Conservation (phyloP, 2,888 invertebrate genomes). For the Mimachlamys varia region DNA sequence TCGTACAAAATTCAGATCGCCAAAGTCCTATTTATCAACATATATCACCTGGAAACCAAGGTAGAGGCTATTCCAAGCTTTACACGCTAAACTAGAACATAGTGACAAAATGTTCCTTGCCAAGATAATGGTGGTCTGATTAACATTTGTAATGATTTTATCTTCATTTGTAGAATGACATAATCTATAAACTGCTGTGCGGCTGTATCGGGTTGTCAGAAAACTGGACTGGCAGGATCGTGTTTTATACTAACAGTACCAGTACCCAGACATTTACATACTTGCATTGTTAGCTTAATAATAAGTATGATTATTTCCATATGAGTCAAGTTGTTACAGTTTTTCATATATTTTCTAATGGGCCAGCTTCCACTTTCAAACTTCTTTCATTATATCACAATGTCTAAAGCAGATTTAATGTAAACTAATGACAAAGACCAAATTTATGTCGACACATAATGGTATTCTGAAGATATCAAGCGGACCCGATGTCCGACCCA, state of each 20-base stretch:
- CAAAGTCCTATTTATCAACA: neutral
- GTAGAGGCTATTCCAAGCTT: neutral
- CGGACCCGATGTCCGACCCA: neutral
- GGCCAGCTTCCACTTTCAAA: no score
- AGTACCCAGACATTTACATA: neutral
- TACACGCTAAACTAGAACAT: neutral
- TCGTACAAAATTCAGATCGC: neutral
- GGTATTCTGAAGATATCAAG: neutral
- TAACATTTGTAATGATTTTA: constrained; percentile 27
- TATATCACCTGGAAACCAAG: neutral
- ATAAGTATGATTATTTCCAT: no score
- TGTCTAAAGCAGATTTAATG: no score
- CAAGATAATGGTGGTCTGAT: neutral
- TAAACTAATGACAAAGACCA: no score
- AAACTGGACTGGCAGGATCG: constrained; percentile 21
- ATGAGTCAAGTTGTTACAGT: no score
- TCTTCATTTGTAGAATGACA: constrained; percentile 28
- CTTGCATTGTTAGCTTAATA: neutral
- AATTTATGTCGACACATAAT: no score
- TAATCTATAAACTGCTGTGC: constrained; percentile 27
- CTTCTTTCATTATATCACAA: no score
- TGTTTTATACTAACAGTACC: constrained; percentile 3
- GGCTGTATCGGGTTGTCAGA: neutral
- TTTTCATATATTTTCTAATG: no score
- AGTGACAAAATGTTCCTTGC: neutral